Base-by-base conservation (phyloP, 1,140 invertebrate species). In the Zaprionus ornatus region DNA sequence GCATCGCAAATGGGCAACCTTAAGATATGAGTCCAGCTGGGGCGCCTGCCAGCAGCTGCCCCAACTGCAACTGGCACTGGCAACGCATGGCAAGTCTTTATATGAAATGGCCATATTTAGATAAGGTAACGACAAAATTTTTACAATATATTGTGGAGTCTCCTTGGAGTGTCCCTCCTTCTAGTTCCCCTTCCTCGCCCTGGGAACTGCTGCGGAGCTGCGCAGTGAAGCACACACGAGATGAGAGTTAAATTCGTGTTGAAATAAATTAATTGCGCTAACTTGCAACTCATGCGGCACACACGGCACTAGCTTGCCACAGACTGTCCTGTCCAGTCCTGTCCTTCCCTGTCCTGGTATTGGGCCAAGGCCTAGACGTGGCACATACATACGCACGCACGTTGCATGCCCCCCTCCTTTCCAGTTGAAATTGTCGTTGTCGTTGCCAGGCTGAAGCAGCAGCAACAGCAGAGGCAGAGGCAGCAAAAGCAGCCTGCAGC, bases 191-290 rank as follows among this genome's bases (percentile, higher is more conserved):
- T 1, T n/a, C 15, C n/a, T n/a, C n/a, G n/a, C n/a, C 5, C 60
- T 59, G 70, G 74, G 63, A 76, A 65, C 64, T 48, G 29, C 77
- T 64, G 71, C 65, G 84, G 78, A 66, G 82, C 57, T 40, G 65
- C 61, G 67, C 67, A 74, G 67, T 80, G 65, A 80, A 74, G 72
- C 79, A 76, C 70, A 80, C 56, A 80, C 63, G 45, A 50, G 86
- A 90, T 90, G 86, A 90, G 85, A 90, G 85, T 82, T 90, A 90
- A 90, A 90, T 90, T 90, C 85, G 85, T 90, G 85, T 90, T 90
- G 85, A 90, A 90, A 90, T 90, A 90, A 90, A 90, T 90, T 90
- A 90, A 90, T 90, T 90, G 85, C 85, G 85, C 85, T 90, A 90
- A 90, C 85, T 90, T 90, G 85, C 85, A 90, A 90, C 85, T 90